Conservation (phyloP, 2,113 vertebrate species). For the Zosterops pallidus region DNA sequence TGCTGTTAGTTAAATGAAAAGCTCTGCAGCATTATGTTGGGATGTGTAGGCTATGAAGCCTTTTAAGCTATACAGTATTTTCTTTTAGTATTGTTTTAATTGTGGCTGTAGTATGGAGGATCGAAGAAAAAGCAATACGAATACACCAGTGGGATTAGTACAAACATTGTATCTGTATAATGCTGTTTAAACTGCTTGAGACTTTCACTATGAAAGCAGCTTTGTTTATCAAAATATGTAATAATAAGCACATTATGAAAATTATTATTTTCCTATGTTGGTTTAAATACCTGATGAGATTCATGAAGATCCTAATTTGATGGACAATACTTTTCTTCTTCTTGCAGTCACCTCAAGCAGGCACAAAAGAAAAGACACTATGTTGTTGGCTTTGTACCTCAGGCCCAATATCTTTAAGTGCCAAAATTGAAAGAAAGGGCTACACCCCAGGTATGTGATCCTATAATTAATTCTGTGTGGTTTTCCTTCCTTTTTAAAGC, state of each 20-base stretch:
- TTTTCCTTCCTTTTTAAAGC: not conserved
- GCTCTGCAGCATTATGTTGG: slow-evolving; percentile 11
- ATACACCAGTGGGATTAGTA: not conserved
- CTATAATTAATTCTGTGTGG: not conserved
- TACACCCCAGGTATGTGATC: slow-evolving; percentile 89
- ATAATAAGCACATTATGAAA: not conserved
- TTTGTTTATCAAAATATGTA: not conserved
- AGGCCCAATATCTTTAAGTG: slow-evolving; percentile 99
- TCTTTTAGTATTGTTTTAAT: not conserved
- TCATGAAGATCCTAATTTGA: not conserved
- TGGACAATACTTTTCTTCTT: not conserved
- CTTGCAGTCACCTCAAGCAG: slow-evolving; percentile 92
- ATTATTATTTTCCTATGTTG: not conserved
- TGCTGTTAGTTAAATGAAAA: slow-evolving; percentile 10
- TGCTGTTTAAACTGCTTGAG: not conserved
- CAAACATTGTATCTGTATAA: not conserved
- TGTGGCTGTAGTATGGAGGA: not conserved
- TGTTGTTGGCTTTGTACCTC: slow-evolving; percentile 99
- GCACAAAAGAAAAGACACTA: slow-evolving; percentile 97
- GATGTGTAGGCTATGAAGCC: not conserved
- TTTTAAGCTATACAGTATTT: not conserved
- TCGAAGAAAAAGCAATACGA: not conserved
- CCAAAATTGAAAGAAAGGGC: slow-evolving; percentile 99
- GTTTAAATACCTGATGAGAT: not conserved
- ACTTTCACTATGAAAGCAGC: not conserved